These are phyloP conservation scores for Pachliopta kotzebuea DNA, from an alignment of 2,888 invertebrate genomes.

Conservation along the genomic window DNA sequence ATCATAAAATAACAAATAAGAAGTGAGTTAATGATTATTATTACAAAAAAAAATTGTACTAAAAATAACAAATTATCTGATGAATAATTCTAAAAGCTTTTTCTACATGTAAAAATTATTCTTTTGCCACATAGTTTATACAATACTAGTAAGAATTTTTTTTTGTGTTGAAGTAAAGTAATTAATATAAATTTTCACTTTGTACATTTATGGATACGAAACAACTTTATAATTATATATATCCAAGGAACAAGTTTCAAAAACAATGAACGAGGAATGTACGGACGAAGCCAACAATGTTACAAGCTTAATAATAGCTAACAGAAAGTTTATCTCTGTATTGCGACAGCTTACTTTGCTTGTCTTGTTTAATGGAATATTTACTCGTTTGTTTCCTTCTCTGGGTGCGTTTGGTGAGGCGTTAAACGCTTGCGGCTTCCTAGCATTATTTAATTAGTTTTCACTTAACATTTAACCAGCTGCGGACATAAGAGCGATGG, in stretches of 20 bases:
- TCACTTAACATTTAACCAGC: conserved; percentile 38
- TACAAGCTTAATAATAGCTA: conserved; percentile 12
- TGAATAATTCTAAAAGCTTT: no score
- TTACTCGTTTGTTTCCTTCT: conserved; percentile 46
- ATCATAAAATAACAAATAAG: no score
- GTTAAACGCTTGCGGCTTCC: conserved; percentile 46
- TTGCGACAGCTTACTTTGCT: conserved; percentile 38
- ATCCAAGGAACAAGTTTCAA: neutral
- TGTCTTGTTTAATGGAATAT: conserved; percentile 54
- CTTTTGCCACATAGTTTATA: no score
- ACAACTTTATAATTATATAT: no score
- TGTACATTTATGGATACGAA: no score
- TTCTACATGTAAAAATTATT: no score
- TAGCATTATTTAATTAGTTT: conserved; percentile 42
- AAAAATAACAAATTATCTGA: no score
- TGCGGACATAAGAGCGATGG: conserved; percentile 21
- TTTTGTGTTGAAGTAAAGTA: no score
- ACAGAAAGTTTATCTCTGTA: conserved; percentile 28
- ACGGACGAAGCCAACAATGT: neutral
- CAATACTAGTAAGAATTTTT: no score
- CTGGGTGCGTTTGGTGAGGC: conserved; percentile 37
- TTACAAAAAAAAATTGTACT: no score
- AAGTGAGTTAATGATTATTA: no score
- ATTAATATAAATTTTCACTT: no score
- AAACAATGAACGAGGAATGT: neutral